Percentiles rank a stretch among this genome's conserved stretches.
These are phyloP conservation scores for Epinotia demarniana DNA, from an alignment of 2,888 invertebrate genomes.

Conservation along the genomic window DNA sequence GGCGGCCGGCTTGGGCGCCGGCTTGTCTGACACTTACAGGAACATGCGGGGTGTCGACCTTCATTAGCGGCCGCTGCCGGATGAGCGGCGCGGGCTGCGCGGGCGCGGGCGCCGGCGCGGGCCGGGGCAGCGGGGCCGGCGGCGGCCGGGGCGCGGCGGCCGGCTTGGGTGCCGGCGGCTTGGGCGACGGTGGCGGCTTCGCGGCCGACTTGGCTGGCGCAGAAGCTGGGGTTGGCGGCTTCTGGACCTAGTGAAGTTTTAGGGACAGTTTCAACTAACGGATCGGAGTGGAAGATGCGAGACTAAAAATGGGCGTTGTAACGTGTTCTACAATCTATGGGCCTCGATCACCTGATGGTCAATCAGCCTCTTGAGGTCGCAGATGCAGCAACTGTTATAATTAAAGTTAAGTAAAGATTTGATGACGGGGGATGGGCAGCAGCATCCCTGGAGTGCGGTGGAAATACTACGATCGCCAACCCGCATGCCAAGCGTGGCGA, in stretches of 20 bases:
- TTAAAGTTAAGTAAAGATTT: too few species aligned
- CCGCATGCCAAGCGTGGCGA: too few species aligned
- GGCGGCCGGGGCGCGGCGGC: conserved; percentile 51
- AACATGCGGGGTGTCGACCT: conserved; percentile 61
- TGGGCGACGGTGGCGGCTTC: conserved; percentile 50
- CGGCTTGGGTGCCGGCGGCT: conserved; percentile 46
- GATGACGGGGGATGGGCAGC: too few species aligned
- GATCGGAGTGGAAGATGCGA: background rate
- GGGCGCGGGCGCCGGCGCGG: conserved; percentile 64
- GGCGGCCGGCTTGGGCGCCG: conserved; percentile 41
- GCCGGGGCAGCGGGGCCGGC: conserved; percentile 64
- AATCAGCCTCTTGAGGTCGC: too few species aligned
- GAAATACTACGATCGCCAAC: too few species aligned
- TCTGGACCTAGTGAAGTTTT: conserved; percentile 18
- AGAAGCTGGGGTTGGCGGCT: conserved; percentile 13
- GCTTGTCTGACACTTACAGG: conserved; percentile 54
- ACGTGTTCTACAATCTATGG: too few species aligned
- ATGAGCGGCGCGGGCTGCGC: conserved; percentile 67
- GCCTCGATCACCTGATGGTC: too few species aligned
- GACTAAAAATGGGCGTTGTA: too few species aligned
- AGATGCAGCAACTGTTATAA: too few species aligned
- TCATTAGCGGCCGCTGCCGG: conserved; percentile 70
- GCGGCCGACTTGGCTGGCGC: conserved; percentile 6
- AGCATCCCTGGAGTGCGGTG: too few species aligned
- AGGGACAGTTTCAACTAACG: background rate